Percentiles rank a stretch among this genome's conserved stretches.
These are phyloP conservation scores for Tachyglossus aculeatus DNA, from an alignment of 2,797 vertebrate genomes.

Conservation along the genomic window DNA sequence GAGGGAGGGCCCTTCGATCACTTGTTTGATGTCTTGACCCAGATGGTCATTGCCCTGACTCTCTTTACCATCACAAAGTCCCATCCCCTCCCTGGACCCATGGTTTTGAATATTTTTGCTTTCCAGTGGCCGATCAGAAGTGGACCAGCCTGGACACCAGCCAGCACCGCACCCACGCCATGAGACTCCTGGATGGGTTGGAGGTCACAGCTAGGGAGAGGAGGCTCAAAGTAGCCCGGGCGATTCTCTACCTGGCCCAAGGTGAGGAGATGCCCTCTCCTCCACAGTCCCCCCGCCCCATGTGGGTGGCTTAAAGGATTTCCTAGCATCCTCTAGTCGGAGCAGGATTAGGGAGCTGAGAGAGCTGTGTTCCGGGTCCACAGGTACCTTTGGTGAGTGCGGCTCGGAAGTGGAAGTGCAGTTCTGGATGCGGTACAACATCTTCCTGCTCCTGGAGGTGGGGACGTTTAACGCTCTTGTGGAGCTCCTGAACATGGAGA, in stretches of 20 bases:
- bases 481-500: slow-evolving; percentile 98
- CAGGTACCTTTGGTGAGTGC: slow-evolving; percentile 93
- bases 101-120: too few species aligned
- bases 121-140: slow-evolving; percentile 86
- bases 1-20: too few species aligned
- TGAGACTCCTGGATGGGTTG: slow-evolving; percentile 91
- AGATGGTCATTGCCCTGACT: too few species aligned
- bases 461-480: slow-evolving; percentile 94
- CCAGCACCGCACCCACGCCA: slow-evolving; percentile 91
- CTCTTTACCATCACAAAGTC: too few species aligned
- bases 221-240: slow-evolving; percentile 89
- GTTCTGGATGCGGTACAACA: slow-evolving; percentile 94
- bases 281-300: too few species aligned
- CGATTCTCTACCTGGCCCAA: slow-evolving; percentile 95
- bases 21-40: too few species aligned
- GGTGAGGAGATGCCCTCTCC: slow-evolving; percentile 68
- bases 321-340: background rate
- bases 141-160: slow-evolving; percentile 88
- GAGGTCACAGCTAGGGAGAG: slow-evolving; percentile 92
- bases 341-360: fast-evolving
- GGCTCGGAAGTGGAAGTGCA: slow-evolving; percentile 90
- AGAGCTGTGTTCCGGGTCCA: background rate
- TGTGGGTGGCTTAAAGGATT: too few species aligned
- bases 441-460: slow-evolving; percentile 92
- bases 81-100: too few species aligned